Evolutionary conservation across 1,140 invertebrate genomes (phyloP).

Genomic region (Rhopalosiphum maidis): DNA sequence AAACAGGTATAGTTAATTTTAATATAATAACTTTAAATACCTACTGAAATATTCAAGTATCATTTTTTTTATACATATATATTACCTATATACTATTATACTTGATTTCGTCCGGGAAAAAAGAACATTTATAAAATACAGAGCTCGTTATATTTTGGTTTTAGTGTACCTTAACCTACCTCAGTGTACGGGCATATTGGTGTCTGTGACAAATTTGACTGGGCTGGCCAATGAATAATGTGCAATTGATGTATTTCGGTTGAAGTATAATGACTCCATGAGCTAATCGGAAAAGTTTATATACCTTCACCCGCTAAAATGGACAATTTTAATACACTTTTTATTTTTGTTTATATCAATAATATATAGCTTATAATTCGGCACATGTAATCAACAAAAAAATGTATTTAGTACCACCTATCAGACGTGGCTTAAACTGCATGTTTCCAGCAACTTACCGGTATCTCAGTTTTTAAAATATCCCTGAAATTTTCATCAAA

Average conservation of each 20-base stretch:
- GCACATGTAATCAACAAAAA: too few species aligned
- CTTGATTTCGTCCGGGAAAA: not conserved
- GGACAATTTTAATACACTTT: not conserved
- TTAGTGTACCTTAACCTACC: too few species aligned
- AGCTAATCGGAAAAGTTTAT: not conserved
- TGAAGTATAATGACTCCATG: not conserved
- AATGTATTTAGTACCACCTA: not conserved
- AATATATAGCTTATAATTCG: too few species aligned
- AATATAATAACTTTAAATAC: not conserved
- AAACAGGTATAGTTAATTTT: not conserved
- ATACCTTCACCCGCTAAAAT: not conserved
- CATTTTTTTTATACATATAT: not conserved
- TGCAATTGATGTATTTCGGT: not conserved
- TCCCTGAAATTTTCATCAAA: not conserved
- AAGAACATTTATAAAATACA: not conserved
- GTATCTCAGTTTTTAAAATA: not conserved
- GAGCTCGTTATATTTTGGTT: not conserved
- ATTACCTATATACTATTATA: not conserved
- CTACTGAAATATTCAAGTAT: not conserved
- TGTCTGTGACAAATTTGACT: not conserved
- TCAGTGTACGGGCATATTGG: not conserved
- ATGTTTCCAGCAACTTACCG: not conserved
- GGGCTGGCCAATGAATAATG: too few species aligned
- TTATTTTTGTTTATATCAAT: not conserved
- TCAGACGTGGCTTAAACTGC: not conserved